Percentiles rank a stretch among this genome's conserved stretches.
Evolutionary conservation across 64 coral and sea anemone genomes (phyloP).

Genomic region (Astreopora myriophthalma): DNA sequence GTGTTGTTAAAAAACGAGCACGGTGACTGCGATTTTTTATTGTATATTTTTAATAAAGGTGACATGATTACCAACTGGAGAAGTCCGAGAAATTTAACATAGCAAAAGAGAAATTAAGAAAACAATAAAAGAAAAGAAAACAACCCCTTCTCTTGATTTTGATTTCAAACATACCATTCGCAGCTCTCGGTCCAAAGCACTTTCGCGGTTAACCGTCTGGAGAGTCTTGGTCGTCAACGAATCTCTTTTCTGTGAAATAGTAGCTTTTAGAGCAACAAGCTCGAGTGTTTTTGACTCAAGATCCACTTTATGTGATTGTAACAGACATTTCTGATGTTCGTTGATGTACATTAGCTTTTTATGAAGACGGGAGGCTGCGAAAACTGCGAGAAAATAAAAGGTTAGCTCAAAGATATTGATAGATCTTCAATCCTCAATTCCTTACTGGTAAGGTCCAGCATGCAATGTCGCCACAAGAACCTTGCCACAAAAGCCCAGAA

Average conservation of each 20-base stretch:
- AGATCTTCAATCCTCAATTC: too few relatives aligned
- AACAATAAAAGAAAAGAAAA: too few relatives aligned
- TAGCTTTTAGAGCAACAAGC: slow-evolving; percentile 61
- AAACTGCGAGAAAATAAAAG: slow-evolving; percentile 21
- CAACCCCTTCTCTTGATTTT: background rate
- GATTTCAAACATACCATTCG: slow-evolving; percentile 32
- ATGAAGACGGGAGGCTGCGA: slow-evolving; percentile 59
- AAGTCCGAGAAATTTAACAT: too few relatives aligned
- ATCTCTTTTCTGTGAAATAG: slow-evolving; percentile 37
- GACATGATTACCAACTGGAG: too few relatives aligned
- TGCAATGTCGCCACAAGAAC: too few relatives aligned
- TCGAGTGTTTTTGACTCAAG: slow-evolving; percentile 55
- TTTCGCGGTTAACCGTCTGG: background rate
- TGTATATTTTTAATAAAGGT: too few relatives aligned
- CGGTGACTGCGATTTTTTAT: too few relatives aligned
- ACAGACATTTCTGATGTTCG: slow-evolving; percentile 81
- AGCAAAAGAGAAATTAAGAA: too few relatives aligned
- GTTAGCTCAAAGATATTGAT: too few relatives aligned
- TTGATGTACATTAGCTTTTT: slow-evolving; percentile 82
- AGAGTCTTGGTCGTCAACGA: background rate
- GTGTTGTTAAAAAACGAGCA: too few relatives aligned
- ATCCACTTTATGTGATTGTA: slow-evolving; percentile 46
- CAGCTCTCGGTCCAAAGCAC: slow-evolving; percentile 45
- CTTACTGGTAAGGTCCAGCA: too few relatives aligned
- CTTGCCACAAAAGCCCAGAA: too few relatives aligned